Percentiles rank a stretch among this genome's conserved stretches.
Evolutionary conservation across 2,888 invertebrate species (phyloP).

Genomic region (Parelbella ahira): DNA sequence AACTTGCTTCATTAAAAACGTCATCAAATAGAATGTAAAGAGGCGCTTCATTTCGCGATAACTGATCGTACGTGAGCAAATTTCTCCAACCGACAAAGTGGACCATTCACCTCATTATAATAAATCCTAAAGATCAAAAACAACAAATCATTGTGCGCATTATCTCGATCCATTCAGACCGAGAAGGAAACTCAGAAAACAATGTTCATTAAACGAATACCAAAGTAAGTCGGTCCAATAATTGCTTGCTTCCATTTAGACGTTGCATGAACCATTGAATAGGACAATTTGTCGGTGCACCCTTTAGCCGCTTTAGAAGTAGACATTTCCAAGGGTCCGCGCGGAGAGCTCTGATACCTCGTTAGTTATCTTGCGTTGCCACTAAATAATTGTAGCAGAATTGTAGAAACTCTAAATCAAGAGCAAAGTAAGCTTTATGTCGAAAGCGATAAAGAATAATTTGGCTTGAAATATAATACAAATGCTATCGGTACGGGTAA

Average conservation of each 20-base stretch:
- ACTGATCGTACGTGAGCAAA: constrained; percentile 24
- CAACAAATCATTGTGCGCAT: constrained; percentile 55
- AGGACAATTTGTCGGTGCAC: constrained; percentile 72
- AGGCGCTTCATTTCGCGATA: constrained; percentile 18
- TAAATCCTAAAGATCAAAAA: constrained; percentile 39
- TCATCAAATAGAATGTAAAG: constrained; percentile 16
- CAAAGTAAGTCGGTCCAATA: constrained; percentile 57
- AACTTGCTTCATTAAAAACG: constrained; percentile 11
- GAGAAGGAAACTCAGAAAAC: constrained; percentile 56
- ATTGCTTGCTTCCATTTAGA: constrained; percentile 55
- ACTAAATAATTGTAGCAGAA: constrained; percentile 73
- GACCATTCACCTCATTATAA: constrained; percentile 35
- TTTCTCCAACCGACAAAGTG: constrained; percentile 26
- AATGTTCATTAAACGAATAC: constrained; percentile 78
- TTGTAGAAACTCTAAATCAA: constrained; percentile 30
- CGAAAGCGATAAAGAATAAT: constrained; percentile 32
- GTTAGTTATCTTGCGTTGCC: constrained; percentile 67
- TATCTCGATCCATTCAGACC: constrained; percentile 57
- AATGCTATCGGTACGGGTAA: constrained; percentile 31
- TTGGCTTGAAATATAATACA: constrained; percentile 25
- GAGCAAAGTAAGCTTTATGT: constrained; percentile 32
- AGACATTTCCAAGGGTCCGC: constrained; percentile 69
- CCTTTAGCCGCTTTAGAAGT: constrained; percentile 52
- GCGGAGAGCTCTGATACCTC: constrained; percentile 66
- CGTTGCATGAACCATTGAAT: constrained; percentile 61